These are phyloP conservation scores for Drosophila malerkotliana DNA, from an alignment of 1,140 invertebrate species.

Conservation along the genomic window DNA sequence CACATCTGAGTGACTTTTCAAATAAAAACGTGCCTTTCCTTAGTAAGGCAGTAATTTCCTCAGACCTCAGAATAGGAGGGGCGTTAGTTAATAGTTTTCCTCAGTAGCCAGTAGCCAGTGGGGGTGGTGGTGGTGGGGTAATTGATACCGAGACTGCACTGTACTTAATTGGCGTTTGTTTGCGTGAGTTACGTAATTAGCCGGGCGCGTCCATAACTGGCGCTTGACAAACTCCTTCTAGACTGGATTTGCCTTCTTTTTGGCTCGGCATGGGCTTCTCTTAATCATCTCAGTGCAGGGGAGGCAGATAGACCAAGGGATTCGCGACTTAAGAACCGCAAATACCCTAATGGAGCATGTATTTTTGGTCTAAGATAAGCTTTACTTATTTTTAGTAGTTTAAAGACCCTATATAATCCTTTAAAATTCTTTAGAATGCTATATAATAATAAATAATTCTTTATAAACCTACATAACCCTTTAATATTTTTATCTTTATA, in stretches of 20 bases:
- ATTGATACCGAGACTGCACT: constrained; percentile 15
- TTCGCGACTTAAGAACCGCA: too few relatives aligned
- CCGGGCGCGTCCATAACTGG: constrained; percentile 12
- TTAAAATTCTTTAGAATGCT: too few relatives aligned
- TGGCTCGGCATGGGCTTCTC: too few relatives aligned
- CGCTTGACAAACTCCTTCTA: constrained; percentile 1
- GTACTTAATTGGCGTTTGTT: constrained; percentile 29
- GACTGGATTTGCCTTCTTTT: background rate
- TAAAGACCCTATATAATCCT: too few relatives aligned
- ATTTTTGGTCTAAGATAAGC: too few relatives aligned
- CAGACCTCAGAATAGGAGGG: background rate
- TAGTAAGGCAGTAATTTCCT: background rate
- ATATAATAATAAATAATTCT: too few relatives aligned
- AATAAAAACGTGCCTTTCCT: background rate
- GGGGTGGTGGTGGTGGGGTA: constrained; percentile 7
- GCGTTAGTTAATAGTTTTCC: constrained; percentile 21
- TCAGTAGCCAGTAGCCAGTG: background rate
- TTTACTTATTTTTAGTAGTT: too few relatives aligned
- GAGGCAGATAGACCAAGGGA: too few relatives aligned
- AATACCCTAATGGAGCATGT: too few relatives aligned
- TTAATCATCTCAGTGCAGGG: too few relatives aligned
- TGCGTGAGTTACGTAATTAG: constrained; percentile 20
- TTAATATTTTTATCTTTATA: too few relatives aligned
- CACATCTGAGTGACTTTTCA: background rate
- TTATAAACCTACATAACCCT: too few relatives aligned